Evolutionary conservation across 2,113 vertebrate species (phyloP).

Genomic region (Coptodon rendalli): DNA sequence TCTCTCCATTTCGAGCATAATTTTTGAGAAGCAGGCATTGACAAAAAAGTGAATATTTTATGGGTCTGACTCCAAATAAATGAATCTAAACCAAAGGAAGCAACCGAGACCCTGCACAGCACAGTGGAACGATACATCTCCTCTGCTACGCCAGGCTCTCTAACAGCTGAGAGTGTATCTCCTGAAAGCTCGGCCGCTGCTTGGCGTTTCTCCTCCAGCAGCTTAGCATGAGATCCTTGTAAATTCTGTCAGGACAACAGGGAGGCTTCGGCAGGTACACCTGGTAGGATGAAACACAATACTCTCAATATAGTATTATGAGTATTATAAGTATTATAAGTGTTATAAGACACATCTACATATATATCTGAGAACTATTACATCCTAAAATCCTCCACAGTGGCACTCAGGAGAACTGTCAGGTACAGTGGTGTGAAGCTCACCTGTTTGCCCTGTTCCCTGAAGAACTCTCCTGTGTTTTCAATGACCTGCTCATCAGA

Average conservation of each 20-base stretch:
- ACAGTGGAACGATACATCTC: background rate
- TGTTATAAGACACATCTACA: background rate
- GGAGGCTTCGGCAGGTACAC: slow-evolving; percentile 87
- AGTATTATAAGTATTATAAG: background rate
- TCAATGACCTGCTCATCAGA: slow-evolving; percentile 97
- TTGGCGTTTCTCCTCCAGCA: slow-evolving; percentile 96
- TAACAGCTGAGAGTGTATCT: slow-evolving; percentile 81
- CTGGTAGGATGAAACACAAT: slow-evolving; percentile 46
- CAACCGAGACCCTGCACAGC: background rate
- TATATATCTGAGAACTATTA: background rate
- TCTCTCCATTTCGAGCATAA: slow-evolving; percentile 15
- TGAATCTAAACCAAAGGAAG: background rate
- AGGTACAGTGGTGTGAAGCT: background rate
- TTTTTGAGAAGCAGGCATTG: background rate
- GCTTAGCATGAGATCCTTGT: slow-evolving; percentile 87
- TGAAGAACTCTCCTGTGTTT: slow-evolving; percentile 96
- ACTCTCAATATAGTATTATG: background rate
- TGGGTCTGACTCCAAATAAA: background rate
- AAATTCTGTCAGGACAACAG: slow-evolving; percentile 83
- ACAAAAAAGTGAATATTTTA: background rate
- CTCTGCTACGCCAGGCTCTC: slow-evolving; percentile 67
- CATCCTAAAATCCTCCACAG: background rate
- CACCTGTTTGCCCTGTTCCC: slow-evolving; percentile 91
- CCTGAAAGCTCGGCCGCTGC: slow-evolving; percentile 89
- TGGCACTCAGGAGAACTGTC: background rate